Evolutionary conservation across 2,797 vertebrate genomes (phyloP).

Genomic region (Florisuga fusca): DNA sequence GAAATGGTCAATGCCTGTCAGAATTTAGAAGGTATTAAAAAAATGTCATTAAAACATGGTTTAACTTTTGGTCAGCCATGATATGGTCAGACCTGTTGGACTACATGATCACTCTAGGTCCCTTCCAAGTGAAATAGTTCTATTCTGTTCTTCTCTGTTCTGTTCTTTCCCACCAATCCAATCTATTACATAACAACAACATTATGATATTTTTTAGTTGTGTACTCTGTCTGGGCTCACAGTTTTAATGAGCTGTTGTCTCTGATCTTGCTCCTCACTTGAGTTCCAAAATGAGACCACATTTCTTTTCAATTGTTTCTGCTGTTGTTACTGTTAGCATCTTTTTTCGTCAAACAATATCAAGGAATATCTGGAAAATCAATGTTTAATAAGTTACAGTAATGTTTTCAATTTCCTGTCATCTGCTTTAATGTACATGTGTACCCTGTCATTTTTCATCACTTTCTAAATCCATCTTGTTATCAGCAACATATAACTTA

Average conservation of each 20-base stretch:
- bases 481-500: constrained; percentile 71
- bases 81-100: not conserved
- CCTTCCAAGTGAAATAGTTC: not conserved
- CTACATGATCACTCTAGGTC: fast-evolving
- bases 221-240: not conserved
- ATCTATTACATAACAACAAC: not conserved
- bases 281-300: not conserved
- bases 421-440: constrained; percentile 67
- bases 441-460: constrained; percentile 67
- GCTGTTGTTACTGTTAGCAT: constrained; percentile 48
- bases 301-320: not conserved
- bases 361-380: constrained; percentile 71
- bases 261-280: not conserved
- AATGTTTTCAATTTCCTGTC: constrained; percentile 76
- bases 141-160: not conserved
- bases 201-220: not conserved
- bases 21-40: not conserved
- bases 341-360: constrained; percentile 69
- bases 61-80: not conserved
- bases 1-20: fast-evolving
- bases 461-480: constrained; percentile 70
- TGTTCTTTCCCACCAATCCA: not conserved
- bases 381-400: constrained; percentile 75
- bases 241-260: not conserved
- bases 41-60: not conserved